Conservation (phyloP, 2,888 invertebrate species). For the Pasiphila rectangulata region DNA sequence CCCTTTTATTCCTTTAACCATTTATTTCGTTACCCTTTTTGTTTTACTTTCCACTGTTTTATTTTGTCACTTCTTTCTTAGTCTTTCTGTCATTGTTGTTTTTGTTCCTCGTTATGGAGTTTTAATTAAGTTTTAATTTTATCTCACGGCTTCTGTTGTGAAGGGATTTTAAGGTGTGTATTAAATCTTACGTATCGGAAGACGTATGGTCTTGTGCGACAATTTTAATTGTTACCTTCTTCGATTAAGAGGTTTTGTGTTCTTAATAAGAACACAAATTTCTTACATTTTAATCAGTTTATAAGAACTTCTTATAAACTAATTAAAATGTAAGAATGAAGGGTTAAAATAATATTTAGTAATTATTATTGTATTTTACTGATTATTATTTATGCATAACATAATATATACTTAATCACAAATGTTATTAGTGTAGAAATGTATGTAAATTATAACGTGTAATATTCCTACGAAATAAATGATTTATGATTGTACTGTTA, state of each 20-base stretch:
- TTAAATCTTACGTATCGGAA: conserved; percentile 44
- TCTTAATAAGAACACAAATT: not conserved
- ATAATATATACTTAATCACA: too few relatives aligned
- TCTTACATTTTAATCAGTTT: too few relatives aligned
- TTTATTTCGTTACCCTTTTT: conserved; percentile 22
- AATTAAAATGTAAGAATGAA: too few relatives aligned
- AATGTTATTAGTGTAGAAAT: too few relatives aligned
- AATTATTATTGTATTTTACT: too few relatives aligned
- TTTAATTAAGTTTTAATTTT: conserved; percentile 79
- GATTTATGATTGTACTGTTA: too few relatives aligned
- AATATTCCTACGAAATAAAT: too few relatives aligned
- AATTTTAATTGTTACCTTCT: conserved; percentile 41
- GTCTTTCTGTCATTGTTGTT: conserved; percentile 38
- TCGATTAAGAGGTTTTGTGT: not conserved
- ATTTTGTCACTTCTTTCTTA: conserved; percentile 21
- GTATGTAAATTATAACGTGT: too few relatives aligned
- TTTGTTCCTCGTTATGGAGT: conserved; percentile 55
- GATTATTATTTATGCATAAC: too few relatives aligned
- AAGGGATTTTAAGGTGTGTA: conserved; percentile 46
- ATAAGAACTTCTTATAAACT: conserved; percentile 1
- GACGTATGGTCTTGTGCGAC: conserved; percentile 49
- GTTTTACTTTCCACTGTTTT: conserved; percentile 16
- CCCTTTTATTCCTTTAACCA: not conserved
- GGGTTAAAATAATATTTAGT: too few relatives aligned
- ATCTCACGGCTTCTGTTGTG: conserved; percentile 68